Evolutionary conservation across 2,113 vertebrate genomes (phyloP).

Genomic region (Morone chrysops): DNA sequence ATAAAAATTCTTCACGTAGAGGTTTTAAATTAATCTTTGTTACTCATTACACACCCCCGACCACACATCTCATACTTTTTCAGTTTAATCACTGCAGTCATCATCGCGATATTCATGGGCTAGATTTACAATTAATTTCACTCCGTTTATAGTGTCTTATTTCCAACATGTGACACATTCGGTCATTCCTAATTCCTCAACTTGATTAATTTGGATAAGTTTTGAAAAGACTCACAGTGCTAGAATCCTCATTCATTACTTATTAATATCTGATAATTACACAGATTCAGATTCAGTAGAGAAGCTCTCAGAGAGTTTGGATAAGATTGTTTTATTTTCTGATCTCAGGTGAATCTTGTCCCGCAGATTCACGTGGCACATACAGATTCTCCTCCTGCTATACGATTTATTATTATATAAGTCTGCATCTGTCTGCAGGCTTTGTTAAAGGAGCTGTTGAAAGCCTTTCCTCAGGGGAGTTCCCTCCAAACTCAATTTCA

Average conservation of each 20-base stretch:
- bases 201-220: neutral
- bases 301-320: neutral
- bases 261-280: slow-evolving; percentile 21
- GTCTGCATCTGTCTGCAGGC: neutral
- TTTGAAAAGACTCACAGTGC: neutral
- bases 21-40: neutral
- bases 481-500: neutral
- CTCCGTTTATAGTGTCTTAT: neutral
- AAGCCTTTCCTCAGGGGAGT: neutral
- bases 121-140: accelerated
- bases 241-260: neutral
- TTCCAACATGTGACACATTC: neutral
- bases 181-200: neutral
- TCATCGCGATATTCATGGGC: neutral
- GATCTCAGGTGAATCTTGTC: slow-evolving; percentile 5
- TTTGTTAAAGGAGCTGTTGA: neutral
- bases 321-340: neutral
- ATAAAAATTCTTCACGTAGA: too few relatives aligned
- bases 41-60: neutral
- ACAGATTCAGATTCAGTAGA: slow-evolving; percentile 3
- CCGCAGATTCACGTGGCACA: neutral
- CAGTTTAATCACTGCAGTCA: neutral
- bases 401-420: neutral
- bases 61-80: neutral
- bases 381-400: neutral